Evolutionary conservation across 2,888 invertebrate genomes (phyloP), one percentile per base, ranked within the genome.

Genomic region (Hylaea fasciaria): DNA sequence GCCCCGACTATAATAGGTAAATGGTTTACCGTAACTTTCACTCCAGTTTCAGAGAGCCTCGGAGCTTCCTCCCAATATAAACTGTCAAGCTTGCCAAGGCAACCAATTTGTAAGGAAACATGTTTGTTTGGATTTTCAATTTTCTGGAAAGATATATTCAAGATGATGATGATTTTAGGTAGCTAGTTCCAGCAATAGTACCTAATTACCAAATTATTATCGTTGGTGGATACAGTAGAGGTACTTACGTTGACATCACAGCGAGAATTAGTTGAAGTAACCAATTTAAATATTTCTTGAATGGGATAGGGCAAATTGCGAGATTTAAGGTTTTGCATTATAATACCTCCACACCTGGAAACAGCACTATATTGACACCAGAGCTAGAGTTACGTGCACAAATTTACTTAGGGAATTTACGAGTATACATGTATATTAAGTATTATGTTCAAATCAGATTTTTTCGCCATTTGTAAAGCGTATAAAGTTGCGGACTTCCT

Each of bases 261-360:
- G 32, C 37, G 59, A 32, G 70, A 50, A 70, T 73, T 32, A 73
- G 75, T 9, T 80, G 78, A 12, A 81, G 16, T 37, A 2, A n/a
- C 56, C 60, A 81, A 80, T 53, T 77, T 70, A n/a, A 77, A 68
- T 13, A 70, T 48, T 56, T 70, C 76, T n/a, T 79, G 44, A 13
- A 57, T 46, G 3, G 76, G 43, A 9, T 64, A 61, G 0, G 76
- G 69, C 8, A 77, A 51, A 53, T 80, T 68, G 2, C 65, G 60
- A 17, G 80, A 82, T 57, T 75, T 66, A 2, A 85, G 57, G 50
- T 72, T 65, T 57, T 82, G 72, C 13, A 87, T 63, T 1, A 66
- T 2, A 7, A 86, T 69, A 22, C 86, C 86, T 4, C 83, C 85
- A 65, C 85, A 86, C 35, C 87, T 87, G 62, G 9, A 59, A 54